phyloP scores from a whole-genome alignment of 1,140 invertebrate species.

The Ceratosolen solmsi region DNA sequence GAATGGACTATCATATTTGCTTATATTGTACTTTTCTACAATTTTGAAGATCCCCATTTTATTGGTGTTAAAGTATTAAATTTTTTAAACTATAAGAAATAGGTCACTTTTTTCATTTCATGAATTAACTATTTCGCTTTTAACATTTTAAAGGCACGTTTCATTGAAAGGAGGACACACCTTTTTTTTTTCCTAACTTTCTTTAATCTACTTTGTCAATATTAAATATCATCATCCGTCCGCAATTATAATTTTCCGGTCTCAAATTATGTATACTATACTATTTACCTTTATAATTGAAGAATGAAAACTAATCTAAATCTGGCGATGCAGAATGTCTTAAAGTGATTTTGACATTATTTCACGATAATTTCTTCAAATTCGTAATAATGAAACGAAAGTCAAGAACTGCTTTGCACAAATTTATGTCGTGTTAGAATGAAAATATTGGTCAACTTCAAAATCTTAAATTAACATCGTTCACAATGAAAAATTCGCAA shows the following conservation, averaged over 20 bases:
- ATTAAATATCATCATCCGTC: neutral
- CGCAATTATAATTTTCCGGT: slow-evolving; percentile 8
- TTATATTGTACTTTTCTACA: neutral
- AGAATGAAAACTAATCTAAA: slow-evolving; percentile 9
- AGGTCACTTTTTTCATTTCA: slow-evolving; percentile 32
- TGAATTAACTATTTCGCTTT: slow-evolving; percentile 18
- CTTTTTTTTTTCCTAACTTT: slow-evolving; percentile 6
- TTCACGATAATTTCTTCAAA: no score
- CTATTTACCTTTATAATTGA: no score
- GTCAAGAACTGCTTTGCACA: neutral
- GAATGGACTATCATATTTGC: neutral
- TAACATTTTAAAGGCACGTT: slow-evolving; percentile 45
- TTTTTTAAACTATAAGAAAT: slow-evolving; percentile 31
- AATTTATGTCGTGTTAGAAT: no score
- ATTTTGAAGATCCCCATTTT: slow-evolving; percentile 28
- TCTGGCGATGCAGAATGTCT: neutral
- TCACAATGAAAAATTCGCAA: no score
- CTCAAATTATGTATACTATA: neutral
- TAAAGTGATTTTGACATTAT: no score
- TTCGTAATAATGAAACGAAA: no score
- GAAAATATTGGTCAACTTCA: no score
- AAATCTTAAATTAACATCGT: no score
- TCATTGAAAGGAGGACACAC: slow-evolving; percentile 31
- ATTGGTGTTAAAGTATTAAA: slow-evolving; percentile 22
- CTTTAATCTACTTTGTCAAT: neutral